Evolutionary conservation across 2,113 vertebrate genomes (phyloP), one percentile per base, ranked within the genome.

Genomic region (Panthera uncia): DNA sequence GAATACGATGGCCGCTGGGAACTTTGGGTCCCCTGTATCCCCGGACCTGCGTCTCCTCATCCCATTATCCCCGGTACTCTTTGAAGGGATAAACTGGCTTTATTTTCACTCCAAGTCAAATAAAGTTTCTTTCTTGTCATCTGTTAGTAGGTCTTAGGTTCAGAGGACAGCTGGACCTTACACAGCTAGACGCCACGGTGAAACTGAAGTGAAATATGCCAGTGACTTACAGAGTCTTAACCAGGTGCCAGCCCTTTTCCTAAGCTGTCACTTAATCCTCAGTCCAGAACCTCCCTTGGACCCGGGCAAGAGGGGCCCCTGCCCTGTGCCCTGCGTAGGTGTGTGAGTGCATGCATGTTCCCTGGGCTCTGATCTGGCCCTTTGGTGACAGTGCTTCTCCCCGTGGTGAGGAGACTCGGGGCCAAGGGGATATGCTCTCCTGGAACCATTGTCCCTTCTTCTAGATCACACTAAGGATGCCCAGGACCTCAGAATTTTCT

Each of bases 71-170:
- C 73, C n/a, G 0, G 3, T 65, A 93, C 27, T 63, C 52, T 71
- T 95, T 94, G 69, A 95, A 98, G 90, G 94, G 80, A 98, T 61
- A 97, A 97, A 97, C 95, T 48, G 23, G 83, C 80, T 97, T 97
- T 97, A 97, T 97, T 98, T 96, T 71, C 91, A 95, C 89, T 97
- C 92, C 84, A 97, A 98, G 87, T 90, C 97, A 98, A 98, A 97
- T 98, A 76, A 96, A 97, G 65, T 97, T 97, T 97, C 96, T 97
- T 98, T 68, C 71, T 97, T 65, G 76, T 93, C 95, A 94, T 92
- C 92, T 97, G 52, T 38, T 84, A 29, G 84, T 33, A 92, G 68
- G 41, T 33, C 61, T 71, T 71, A 41, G 33, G 87, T 63, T 97
- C 79, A 55, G 96, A 97, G 78, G 31, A 85, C 57, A 91, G 55